These are phyloP conservation scores for Thalpophila matura DNA, from an alignment of 2,888 invertebrate species.

Conservation along the genomic window DNA sequence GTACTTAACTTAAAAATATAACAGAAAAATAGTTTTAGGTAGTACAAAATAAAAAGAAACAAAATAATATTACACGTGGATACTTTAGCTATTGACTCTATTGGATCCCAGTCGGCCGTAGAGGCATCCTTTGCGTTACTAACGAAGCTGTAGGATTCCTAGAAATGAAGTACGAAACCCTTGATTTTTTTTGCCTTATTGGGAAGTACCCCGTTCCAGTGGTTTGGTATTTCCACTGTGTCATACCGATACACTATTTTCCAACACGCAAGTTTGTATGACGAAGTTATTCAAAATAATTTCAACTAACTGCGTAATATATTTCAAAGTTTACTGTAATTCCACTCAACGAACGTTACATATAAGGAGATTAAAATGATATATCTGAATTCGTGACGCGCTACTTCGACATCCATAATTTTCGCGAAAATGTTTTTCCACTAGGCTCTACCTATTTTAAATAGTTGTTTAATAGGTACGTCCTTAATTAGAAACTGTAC, in stretches of 20 bases:
- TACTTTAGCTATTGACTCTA: constrained; percentile 29
- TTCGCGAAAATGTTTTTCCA: constrained; percentile 84
- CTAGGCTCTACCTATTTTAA: constrained; percentile 87
- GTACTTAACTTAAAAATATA: constrained; percentile 2
- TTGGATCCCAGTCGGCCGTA: constrained; percentile 30
- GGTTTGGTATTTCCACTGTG: constrained; percentile 28
- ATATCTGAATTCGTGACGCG: constrained; percentile 71
- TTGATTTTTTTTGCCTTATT: constrained; percentile 20
- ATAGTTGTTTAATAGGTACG: constrained; percentile 90
- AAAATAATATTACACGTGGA: constrained; percentile 39
- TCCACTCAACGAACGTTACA: constrained; percentile 54
- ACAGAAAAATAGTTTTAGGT: neutral
- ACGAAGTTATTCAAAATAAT: constrained; percentile 24
- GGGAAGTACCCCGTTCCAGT: constrained; percentile 18
- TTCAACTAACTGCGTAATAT: constrained; percentile 35
- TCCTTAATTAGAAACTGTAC: constrained; percentile 89
- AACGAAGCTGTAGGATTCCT: constrained; percentile 31
- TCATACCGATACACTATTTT: constrained; percentile 24
- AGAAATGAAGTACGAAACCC: constrained; percentile 22
- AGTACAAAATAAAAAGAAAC: constrained; percentile 25
- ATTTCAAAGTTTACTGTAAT: constrained; percentile 43
- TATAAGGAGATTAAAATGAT: constrained; percentile 62
- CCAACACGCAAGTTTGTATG: constrained; percentile 14
- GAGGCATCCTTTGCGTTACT: constrained; percentile 37
- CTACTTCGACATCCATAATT: constrained; percentile 79